phyloP scores from a whole-genome alignment of 2,113 vertebrate species.

The Cryptoleucopteryx plumbea region DNA sequence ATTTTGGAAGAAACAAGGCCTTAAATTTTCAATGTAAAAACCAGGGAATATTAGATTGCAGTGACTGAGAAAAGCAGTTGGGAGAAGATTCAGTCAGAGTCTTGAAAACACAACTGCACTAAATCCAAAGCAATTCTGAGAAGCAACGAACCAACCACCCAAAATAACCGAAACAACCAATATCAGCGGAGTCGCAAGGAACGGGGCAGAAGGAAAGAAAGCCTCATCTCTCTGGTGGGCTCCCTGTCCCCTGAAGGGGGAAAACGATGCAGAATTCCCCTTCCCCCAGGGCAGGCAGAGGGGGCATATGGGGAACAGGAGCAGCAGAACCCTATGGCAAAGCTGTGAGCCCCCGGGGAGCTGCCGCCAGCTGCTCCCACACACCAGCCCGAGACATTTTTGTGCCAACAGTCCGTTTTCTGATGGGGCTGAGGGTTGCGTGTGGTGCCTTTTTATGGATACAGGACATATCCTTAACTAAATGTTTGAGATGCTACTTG shows the following conservation, averaged over 20 bases:
- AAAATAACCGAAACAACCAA: not conserved
- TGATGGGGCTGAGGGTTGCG: not conserved
- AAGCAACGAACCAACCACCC: not conserved
- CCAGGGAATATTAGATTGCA: not conserved
- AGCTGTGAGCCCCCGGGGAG: accelerated
- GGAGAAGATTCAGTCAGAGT: not conserved
- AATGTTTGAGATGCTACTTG: not conserved
- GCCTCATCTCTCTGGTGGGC: accelerated
- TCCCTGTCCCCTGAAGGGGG: not conserved
- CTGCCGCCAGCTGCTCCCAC: accelerated
- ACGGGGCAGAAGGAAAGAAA: not conserved
- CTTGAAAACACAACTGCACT: not conserved
- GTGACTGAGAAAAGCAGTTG: not conserved
- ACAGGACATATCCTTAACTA: not conserved
- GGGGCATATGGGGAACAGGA: not conserved
- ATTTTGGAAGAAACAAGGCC: not conserved
- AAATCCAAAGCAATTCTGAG: not conserved
- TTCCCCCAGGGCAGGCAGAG: not conserved
- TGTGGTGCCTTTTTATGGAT: accelerated
- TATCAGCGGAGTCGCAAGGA: not conserved
- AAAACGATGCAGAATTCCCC: not conserved
- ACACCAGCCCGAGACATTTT: not conserved
- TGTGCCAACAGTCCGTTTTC: accelerated
- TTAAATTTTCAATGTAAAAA: not conserved
- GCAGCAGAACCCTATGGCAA: not conserved